Evolutionary conservation across 2,113 vertebrate genomes (phyloP).

Genomic region (Oryzias woworae): DNA sequence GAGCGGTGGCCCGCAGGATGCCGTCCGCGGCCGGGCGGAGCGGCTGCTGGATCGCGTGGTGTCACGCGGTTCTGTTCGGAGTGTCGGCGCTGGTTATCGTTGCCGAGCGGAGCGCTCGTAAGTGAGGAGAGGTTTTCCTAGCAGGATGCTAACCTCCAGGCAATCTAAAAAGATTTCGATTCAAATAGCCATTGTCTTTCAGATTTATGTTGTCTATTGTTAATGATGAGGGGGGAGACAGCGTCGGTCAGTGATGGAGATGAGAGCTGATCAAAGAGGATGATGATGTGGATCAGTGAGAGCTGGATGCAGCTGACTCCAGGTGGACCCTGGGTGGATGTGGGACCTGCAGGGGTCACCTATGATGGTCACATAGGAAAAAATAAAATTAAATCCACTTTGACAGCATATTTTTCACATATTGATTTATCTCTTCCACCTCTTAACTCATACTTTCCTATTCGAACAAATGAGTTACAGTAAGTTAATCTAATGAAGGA

Average conservation of each 20-base stretch:
- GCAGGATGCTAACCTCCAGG: not conserved
- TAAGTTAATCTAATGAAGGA: too few relatives aligned
- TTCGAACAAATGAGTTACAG: too few relatives aligned
- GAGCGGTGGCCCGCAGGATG: slow-evolving; percentile 63
- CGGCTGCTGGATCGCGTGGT: slow-evolving; percentile 75
- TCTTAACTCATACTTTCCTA: too few relatives aligned
- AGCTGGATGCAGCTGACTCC: too few relatives aligned
- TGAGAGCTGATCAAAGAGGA: too few relatives aligned
- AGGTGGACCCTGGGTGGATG: not conserved
- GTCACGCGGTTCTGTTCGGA: slow-evolving; percentile 75
- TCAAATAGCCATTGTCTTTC: too few relatives aligned
- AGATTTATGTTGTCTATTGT: too few relatives aligned
- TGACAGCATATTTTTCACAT: not conserved
- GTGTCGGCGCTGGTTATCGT: slow-evolving; percentile 76
- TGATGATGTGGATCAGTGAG: too few relatives aligned
- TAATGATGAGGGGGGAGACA: too few relatives aligned
- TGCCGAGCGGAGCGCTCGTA: slow-evolving; percentile 78
- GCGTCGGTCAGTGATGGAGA: too few relatives aligned
- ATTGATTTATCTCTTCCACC: too few relatives aligned
- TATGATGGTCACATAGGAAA: slow-evolving; percentile 1
- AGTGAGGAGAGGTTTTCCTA: slow-evolving; percentile 55
- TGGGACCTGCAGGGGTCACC: slow-evolving; percentile 12
- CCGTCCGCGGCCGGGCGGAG: slow-evolving; percentile 65
- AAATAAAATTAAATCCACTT: not conserved
- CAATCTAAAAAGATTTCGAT: not conserved